These are phyloP conservation scores for Stegodyphus mimosarum DNA, from an alignment of 1,140 invertebrate genomes.

Conservation along the genomic window DNA sequence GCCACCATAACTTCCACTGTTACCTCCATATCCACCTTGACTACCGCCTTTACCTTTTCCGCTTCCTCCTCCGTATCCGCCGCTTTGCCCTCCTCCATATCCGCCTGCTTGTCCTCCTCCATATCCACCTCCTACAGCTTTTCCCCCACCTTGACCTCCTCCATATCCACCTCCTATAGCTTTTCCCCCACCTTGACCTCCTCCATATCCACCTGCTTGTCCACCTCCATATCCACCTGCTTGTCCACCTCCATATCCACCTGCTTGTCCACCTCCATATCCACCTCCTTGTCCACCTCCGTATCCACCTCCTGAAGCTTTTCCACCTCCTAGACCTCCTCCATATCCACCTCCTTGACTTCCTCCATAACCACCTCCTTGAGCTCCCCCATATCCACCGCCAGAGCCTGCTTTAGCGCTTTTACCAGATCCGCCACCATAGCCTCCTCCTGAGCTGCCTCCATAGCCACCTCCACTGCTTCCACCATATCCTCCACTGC, in stretches of 20 bases:
- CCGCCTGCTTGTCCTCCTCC: constrained; percentile 30
- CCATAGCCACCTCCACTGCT: constrained; percentile 23
- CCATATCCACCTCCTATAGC: constrained; percentile 16
- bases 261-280: background rate
- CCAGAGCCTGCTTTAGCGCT: constrained; percentile 2
- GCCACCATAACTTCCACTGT: constrained; percentile 31
- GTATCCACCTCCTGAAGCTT: background rate
- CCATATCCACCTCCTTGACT: constrained; percentile 47
- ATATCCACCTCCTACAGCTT: constrained; percentile 37
- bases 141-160: constrained; percentile 11
- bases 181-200: constrained; percentile 19
- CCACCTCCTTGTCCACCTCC: constrained; percentile 30
- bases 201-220: constrained; percentile 29
- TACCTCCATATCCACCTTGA: constrained; percentile 2
- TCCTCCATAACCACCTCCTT: constrained; percentile 52
- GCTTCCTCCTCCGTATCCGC: constrained; percentile 6
- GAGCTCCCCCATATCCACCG: constrained; percentile 9
- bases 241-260: background rate
- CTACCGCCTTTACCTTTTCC: background rate
- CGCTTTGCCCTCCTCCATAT: constrained; percentile 24
- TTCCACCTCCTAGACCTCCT: constrained; percentile 27
- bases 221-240: constrained; percentile 15
- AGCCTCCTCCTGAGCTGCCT: constrained; percentile 10
- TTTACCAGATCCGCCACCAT: constrained; percentile 14
- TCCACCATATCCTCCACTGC: constrained; percentile 12